Base-by-base conservation (phyloP, 1,140 invertebrate genomes). In the Dufourea novaeangliae region DNA sequence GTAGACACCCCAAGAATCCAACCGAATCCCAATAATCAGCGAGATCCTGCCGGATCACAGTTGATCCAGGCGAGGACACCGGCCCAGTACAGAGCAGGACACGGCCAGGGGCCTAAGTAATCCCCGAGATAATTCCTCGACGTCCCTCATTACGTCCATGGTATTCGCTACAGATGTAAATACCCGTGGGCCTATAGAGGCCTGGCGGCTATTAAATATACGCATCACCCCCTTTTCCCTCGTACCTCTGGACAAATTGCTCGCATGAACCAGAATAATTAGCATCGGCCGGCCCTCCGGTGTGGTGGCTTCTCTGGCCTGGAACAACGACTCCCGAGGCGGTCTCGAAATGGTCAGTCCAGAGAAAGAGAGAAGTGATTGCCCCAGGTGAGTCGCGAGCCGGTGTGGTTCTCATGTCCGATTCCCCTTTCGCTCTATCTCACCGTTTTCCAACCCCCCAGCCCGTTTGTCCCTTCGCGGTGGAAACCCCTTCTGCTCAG, bases 181-280 rank as follows among this genome's bases (percentile, higher is more conserved):
- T 91, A 90, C 81, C 88, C 86, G 52, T 84, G 79, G 87, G 86
- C 80, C 79, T 68, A 67, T 71, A 79, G 74, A 83, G 79, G 84
- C 81, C 89, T 80, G 77, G 64, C 56, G 83, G 85, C 79, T 87
- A 90, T 89, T 91, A 89, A 90, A 90, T 86, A 89, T 88, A 88
- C 79, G 84, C 84, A n/a, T n/a, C n/a, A n/a, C n/a, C n/a, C n/a
- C n/a, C n/a, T n/a, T n/a, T n/a, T 86, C 82, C 73, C 73, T 56
- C 78, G 82, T 86, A 77, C 84, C 79, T n/a, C n/a, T n/a, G 86
- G 88, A 91, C 89, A 90, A 91, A 91, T 91, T 91, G 88, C 90
- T 87, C 85, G 79, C 86, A 89, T 90, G 87, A 89, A 86, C 87
- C 88, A 89, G 86, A 90, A 91, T 90, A 90, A 91, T 91, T 90